phyloP scores from a whole-genome alignment of 2,797 vertebrate genomes.

The Champsocephalus gunnari region DNA sequence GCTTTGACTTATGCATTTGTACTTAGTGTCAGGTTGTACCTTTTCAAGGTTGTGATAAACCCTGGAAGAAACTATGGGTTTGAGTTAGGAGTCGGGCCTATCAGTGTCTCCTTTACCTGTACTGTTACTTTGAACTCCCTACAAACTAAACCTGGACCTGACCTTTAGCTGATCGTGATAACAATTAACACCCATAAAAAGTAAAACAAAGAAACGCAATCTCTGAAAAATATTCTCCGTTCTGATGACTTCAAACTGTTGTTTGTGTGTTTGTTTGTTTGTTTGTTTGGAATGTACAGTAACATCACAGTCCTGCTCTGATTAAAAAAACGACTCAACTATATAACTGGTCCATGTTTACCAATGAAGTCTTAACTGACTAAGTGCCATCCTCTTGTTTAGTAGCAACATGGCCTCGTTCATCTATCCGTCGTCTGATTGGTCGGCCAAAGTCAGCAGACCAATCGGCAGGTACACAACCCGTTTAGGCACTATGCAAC shows the following conservation, averaged over 20 bases:
- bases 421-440: conserved; percentile 38
- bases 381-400: conserved; percentile 20
- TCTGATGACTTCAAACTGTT: conserved; percentile 35
- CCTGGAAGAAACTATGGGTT: conserved; percentile 17
- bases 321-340: conserved; percentile 15
- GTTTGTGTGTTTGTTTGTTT: conserved; percentile 34
- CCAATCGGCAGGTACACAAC: conserved; percentile 54
- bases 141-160: conserved; percentile 16
- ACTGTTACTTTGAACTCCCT: conserved; percentile 39
- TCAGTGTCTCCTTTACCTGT: conserved; percentile 40
- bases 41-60: conserved; percentile 22
- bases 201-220: not conserved
- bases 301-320: conserved; percentile 44
- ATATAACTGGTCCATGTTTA: conserved; percentile 6
- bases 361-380: conserved; percentile 3
- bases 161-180: conserved; percentile 20
- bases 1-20: not conserved
- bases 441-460: conserved; percentile 28
- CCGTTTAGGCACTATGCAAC: conserved; percentile 79
- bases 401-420: conserved; percentile 17
- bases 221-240: conserved; percentile 20
- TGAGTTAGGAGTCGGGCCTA: conserved; percentile 24
- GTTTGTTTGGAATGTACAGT: conserved; percentile 71
- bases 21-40: conserved; percentile 8
- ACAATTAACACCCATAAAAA: conserved; percentile 26